phyloP scores from a whole-genome alignment of 2,888 invertebrate species.

The Xestia rhomboidea region DNA sequence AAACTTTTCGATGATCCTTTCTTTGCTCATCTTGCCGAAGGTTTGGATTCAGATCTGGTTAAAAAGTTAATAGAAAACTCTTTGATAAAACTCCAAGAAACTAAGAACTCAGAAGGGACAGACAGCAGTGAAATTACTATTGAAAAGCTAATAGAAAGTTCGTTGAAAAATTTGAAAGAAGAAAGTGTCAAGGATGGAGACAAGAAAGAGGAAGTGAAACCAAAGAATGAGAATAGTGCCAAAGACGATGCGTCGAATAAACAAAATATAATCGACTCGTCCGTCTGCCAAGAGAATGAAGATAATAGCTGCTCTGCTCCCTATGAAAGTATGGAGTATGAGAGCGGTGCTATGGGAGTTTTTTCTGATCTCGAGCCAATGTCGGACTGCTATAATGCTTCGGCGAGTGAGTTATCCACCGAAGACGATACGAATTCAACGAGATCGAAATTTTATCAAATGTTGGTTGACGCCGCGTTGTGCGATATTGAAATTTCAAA shows the following conservation, averaged over 20 bases:
- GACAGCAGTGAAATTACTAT: slow-evolving; percentile 85
- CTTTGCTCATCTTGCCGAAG: slow-evolving; percentile 91
- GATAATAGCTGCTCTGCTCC: slow-evolving; percentile 92
- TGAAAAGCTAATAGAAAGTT: slow-evolving; percentile 89
- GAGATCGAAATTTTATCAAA: slow-evolving; percentile 93
- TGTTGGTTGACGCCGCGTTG: slow-evolving; percentile 93
- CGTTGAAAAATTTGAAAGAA: slow-evolving; percentile 84
- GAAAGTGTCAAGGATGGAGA: slow-evolving; percentile 74
- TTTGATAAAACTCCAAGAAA: slow-evolving; percentile 91
- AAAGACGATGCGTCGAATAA: slow-evolving; percentile 73
- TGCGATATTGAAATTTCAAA: slow-evolving; percentile 92
- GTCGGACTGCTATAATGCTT: slow-evolving; percentile 94
- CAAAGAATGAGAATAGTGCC: slow-evolving; percentile 74
- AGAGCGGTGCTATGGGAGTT: slow-evolving; percentile 90
- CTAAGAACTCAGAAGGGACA: slow-evolving; percentile 86
- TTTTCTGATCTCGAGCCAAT: slow-evolving; percentile 90
- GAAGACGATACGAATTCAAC: slow-evolving; percentile 92
- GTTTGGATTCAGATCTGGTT: slow-evolving; percentile 91
- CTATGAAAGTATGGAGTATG: slow-evolving; percentile 94
- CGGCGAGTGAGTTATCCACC: slow-evolving; percentile 91
- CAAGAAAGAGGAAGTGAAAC: slow-evolving; percentile 67
- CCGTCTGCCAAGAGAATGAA: slow-evolving; percentile 82
- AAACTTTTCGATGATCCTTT: slow-evolving; percentile 92
- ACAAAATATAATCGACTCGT: slow-evolving; percentile 71
- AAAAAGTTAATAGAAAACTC: slow-evolving; percentile 93